A percentile compares a stretch with the other conserved stretches of the same genome.
Evolutionary conservation across 2,113 vertebrate genomes (phyloP).

Genomic region (Onychostoma macrolepis): DNA sequence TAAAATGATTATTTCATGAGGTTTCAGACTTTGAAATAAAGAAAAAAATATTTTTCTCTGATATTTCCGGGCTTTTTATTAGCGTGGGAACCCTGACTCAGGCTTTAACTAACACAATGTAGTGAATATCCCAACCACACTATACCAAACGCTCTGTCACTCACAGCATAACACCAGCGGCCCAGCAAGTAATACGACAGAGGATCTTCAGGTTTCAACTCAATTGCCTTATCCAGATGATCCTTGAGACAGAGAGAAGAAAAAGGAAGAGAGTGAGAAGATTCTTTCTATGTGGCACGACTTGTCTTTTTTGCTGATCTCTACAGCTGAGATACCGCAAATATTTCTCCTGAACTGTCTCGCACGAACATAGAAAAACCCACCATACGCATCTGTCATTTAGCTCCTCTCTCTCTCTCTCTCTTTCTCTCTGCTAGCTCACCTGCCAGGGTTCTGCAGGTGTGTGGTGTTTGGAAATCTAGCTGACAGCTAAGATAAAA

Average conservation of each 20-base stretch:
- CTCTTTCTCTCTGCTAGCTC: conserved; percentile 48
- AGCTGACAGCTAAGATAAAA: conserved; percentile 68
- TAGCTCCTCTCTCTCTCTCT: conserved; percentile 32
- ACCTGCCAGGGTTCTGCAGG: conserved; percentile 64
- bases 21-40: too few relatives aligned
- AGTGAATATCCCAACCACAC: background rate
- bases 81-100: background rate
- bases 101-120: background rate
- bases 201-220: conserved; percentile 91
- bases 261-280: conserved; percentile 10
- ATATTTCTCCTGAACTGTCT: conserved; percentile 54
- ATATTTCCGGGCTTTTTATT: background rate
- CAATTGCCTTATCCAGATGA: conserved; percentile 93
- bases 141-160: conserved; percentile 60
- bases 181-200: conserved; percentile 92
- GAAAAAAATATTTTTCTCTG: too few relatives aligned
- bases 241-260: conserved; percentile 76
- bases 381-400: conserved; percentile 56
- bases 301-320: conserved; percentile 62
- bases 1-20: too few relatives aligned
- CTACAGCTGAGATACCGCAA: conserved; percentile 70
- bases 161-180: conserved; percentile 96
- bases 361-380: conserved; percentile 62
- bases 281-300: background rate
- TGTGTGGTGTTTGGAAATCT: conserved; percentile 57